Base-by-base conservation (phyloP, 2,888 invertebrate genomes). In the Ypsolopha sequella region DNA sequence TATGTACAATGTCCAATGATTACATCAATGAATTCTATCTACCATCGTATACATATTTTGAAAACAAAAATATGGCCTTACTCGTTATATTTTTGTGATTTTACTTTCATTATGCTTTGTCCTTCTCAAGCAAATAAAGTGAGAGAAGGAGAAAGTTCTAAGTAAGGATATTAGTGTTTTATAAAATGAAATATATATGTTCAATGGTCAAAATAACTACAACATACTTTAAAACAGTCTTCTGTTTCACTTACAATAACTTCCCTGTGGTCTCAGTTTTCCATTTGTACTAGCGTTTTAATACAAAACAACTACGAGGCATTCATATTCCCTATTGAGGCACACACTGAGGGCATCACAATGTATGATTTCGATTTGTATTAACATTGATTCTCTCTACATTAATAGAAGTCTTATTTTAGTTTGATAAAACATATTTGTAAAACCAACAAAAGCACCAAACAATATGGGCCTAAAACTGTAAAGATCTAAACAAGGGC, bases 251-350 rank as follows among this genome's bases (percentile, higher is more conserved):
- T 86, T 84, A 85, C 69, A 78, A 72, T 73, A 64, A 60, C 58
- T 76, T 76, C 86, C 85, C 85, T 86, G 84, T 84, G 70, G 72
- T 73, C 72, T 76, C 73, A 77, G 75, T 75, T 80, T 80, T 66
- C 71, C 65, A 66, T 82, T 82, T 85, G 84, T 85, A 84, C 82
- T 82, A 84, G 78, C 74, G 68, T 73, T 53, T 51, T 49, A 52
- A 33, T 36, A 41, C 24, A 66, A 71, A 70, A 61, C 60, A 67
- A 69, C 72, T 76, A 74, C 67, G 58, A 73, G 75, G 70, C 73
- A 66, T 72, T 65, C 62, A 54, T 48, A 52, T 57, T 54, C 54
- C 52, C 51, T 36, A 48, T 48, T 57, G 51, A 54, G 54, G 55
- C 56, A 53, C 55, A 38, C 44, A 7, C 47, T 53, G 53, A 51